phyloP scores from a whole-genome alignment of 2,888 invertebrate species.

The Cheilosia scutellata region DNA sequence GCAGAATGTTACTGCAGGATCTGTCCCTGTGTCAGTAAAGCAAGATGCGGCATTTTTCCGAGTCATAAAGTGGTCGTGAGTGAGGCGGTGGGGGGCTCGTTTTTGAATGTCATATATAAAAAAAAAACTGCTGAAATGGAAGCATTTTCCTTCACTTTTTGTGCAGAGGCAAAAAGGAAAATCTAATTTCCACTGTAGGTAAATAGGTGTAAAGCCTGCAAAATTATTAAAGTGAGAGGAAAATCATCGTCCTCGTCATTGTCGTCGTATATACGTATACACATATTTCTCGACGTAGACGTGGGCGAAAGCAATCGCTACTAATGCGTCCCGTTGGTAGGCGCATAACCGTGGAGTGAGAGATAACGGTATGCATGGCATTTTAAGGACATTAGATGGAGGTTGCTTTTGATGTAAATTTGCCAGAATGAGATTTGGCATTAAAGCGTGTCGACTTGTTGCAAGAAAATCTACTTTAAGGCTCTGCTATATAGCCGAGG shows the following conservation, averaged over 20 bases:
- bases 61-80: slow-evolving; percentile 16
- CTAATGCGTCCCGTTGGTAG: slow-evolving; percentile 19
- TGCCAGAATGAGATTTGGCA: slow-evolving; percentile 39
- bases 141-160: slow-evolving; percentile 30
- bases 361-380: slow-evolving; percentile 39
- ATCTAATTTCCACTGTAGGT: slow-evolving; percentile 62
- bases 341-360: not conserved
- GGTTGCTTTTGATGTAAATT: slow-evolving; percentile 37
- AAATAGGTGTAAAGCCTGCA: slow-evolving; percentile 38
- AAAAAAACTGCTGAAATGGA: slow-evolving; percentile 56
- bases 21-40: not conserved
- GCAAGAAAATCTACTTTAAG: slow-evolving; percentile 22
- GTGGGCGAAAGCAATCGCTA: slow-evolving; percentile 32
- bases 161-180: slow-evolving; percentile 35
- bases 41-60: slow-evolving; percentile 36
- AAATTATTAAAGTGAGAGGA: slow-evolving; percentile 50
- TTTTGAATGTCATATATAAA: slow-evolving; percentile 53
- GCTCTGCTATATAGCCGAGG: not conserved
- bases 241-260: slow-evolving; percentile 24
- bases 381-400: slow-evolving; percentile 41
- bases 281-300: not conserved
- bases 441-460: slow-evolving; percentile 51
- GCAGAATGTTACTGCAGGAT: slow-evolving; percentile 57
- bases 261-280: not conserved
- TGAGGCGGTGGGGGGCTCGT: not conserved